Percentiles rank a stretch among this genome's conserved stretches.
Evolutionary conservation across 2,113 vertebrate genomes (phyloP).

Genomic region (Actenoides lindsayi): DNA sequence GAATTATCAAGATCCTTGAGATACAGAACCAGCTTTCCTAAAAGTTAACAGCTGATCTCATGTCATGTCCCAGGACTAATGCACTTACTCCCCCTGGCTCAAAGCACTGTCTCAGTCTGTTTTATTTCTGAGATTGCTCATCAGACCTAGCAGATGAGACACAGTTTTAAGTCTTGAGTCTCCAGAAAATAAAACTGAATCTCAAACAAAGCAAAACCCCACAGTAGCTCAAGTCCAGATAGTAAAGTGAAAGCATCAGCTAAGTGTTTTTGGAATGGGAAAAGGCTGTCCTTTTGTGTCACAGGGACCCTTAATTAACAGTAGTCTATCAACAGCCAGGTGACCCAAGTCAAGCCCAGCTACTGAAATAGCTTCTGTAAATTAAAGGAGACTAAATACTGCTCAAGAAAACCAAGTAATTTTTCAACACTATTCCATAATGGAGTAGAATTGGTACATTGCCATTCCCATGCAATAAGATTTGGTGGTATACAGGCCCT

Average conservation of each 20-base stretch:
- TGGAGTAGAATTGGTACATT: background rate
- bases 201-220: background rate
- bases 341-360: background rate
- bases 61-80: background rate
- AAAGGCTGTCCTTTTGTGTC: background rate
- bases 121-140: background rate
- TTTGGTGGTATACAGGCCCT: background rate
- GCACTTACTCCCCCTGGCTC: background rate
- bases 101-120: background rate
- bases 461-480: background rate
- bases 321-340: background rate
- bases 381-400: background rate
- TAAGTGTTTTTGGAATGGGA: background rate
- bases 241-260: background rate
- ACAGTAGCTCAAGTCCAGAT: background rate
- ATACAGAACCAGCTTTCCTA: background rate
- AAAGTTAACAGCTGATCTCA: background rate
- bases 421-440: background rate
- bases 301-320: background rate
- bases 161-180: background rate
- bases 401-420: background rate
- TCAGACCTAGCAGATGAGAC: background rate
- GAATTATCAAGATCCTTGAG: conserved; percentile 45
- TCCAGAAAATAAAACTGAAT: background rate
- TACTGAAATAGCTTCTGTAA: background rate